These are phyloP conservation scores for Empidonax traillii DNA, from an alignment of 2,113 vertebrate genomes.

Conservation along the genomic window DNA sequence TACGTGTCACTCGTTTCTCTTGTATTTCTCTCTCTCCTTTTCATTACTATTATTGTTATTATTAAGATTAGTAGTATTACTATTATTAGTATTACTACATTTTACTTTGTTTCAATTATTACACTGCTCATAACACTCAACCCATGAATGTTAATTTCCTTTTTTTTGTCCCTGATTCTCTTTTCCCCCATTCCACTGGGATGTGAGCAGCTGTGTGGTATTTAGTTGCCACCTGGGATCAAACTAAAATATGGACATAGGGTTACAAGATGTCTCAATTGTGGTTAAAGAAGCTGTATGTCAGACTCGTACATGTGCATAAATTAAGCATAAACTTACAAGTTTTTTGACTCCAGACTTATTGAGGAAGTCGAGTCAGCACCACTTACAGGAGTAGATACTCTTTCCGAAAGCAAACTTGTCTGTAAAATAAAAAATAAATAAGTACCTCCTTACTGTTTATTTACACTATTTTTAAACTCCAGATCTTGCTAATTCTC, in stretches of 20 bases:
- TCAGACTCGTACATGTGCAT: rapidly evolving
- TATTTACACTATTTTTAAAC: background rate
- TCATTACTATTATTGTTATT: background rate
- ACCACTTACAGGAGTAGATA: slow-evolving; percentile 80
- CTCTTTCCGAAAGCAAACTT: slow-evolving; percentile 80
- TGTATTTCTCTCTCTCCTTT: background rate
- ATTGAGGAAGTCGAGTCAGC: slow-evolving; percentile 43
- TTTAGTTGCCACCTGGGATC: background rate
- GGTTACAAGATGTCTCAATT: background rate
- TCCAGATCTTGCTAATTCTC: background rate
- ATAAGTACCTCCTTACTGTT: background rate
- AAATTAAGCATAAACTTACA: slow-evolving; percentile 69
- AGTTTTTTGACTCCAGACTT: slow-evolving; percentile 74
- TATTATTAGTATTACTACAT: background rate
- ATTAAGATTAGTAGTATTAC: background rate
- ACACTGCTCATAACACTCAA: background rate
- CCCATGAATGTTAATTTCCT: background rate
- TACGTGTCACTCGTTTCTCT: background rate
- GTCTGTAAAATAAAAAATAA: slow-evolving; percentile 68
- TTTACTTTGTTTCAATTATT: background rate
- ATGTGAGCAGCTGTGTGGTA: background rate
- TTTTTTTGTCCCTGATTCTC: background rate
- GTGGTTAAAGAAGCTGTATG: background rate
- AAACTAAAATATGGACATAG: background rate
- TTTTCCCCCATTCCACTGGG: background rate